A percentile compares a stretch with the other conserved stretches of the same genome.
Conservation (phyloP, 2,113 vertebrate species). For the Strigops habroptila region DNA sequence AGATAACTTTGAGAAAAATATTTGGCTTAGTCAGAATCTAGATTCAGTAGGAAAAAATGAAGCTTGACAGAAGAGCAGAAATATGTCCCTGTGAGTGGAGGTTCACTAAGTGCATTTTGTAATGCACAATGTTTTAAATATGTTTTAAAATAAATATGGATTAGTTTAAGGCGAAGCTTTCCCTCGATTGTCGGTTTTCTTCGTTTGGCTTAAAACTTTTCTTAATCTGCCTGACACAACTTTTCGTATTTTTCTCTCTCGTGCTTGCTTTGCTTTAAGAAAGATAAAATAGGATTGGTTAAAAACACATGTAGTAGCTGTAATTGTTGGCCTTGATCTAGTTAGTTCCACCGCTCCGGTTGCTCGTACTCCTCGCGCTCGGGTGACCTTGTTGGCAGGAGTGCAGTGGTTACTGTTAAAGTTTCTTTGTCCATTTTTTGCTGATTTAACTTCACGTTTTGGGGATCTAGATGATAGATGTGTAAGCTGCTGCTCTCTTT, state of each 20-base stretch:
- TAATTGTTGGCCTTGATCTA: accelerated
- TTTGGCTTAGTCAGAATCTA: neutral
- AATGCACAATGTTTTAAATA: neutral
- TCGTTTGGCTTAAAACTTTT: neutral
- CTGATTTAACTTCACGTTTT: neutral
- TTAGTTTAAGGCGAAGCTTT: neutral
- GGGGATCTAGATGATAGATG: accelerated
- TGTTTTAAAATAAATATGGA: neutral
- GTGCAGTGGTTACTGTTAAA: neutral
- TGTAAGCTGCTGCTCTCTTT: neutral
- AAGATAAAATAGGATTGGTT: neutral
- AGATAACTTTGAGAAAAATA: neutral
- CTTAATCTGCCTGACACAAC: neutral
- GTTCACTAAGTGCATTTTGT: neutral
- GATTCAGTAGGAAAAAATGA: neutral
- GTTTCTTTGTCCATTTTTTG: neutral
- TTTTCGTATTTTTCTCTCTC: neutral
- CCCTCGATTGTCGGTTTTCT: neutral
- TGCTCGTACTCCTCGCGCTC: neutral
- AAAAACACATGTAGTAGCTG: neutral
- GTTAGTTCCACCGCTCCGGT: neutral
- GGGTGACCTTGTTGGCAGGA: neutral
- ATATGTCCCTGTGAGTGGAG: neutral
- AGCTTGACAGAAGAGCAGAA: neutral
- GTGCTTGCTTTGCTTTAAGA: neutral